Conservation (phyloP, 2,888 invertebrate genomes). For the Zelleria hepariella region DNA sequence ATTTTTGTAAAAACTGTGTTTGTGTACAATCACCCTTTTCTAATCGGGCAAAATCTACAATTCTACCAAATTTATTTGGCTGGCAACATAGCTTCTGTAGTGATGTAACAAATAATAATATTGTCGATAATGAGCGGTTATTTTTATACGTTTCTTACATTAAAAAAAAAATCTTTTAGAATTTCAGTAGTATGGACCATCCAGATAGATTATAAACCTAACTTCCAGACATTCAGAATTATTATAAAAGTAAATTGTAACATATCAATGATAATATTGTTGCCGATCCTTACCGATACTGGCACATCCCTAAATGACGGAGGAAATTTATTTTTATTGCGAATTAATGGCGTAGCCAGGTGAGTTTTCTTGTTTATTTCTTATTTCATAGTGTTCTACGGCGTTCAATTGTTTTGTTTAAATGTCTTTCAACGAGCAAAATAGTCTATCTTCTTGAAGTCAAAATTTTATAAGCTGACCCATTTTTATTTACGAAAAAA, state of each 20-base stretch:
- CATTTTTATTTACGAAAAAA: conserved; percentile 59
- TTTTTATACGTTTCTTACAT: neutral
- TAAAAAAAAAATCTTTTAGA: no score
- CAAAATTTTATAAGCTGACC: conserved; percentile 64
- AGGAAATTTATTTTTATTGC: conserved; percentile 63
- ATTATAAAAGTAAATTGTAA: neutral
- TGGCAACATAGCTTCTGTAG: neutral
- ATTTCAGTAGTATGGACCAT: no score
- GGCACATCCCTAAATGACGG: conserved; percentile 8
- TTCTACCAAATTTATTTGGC: neutral
- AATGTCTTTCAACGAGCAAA: conserved; percentile 65
- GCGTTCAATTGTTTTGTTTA: conserved; percentile 68
- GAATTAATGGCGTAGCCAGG: conserved; percentile 73
- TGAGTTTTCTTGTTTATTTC: conserved; percentile 71
- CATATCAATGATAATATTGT: neutral
- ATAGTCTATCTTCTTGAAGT: conserved; percentile 58
- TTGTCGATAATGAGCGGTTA: neutral
- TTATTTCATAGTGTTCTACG: conserved; percentile 63
- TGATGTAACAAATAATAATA: neutral
- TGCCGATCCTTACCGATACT: conserved; percentile 25
- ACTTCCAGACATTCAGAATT: no score
- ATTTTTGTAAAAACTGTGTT: no score
- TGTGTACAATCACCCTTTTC: no score
- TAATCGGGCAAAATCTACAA: neutral
- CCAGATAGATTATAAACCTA: no score